These are phyloP conservation scores for Nymphalis urticae DNA, from an alignment of 2,888 invertebrate species.

Conservation along the genomic window DNA sequence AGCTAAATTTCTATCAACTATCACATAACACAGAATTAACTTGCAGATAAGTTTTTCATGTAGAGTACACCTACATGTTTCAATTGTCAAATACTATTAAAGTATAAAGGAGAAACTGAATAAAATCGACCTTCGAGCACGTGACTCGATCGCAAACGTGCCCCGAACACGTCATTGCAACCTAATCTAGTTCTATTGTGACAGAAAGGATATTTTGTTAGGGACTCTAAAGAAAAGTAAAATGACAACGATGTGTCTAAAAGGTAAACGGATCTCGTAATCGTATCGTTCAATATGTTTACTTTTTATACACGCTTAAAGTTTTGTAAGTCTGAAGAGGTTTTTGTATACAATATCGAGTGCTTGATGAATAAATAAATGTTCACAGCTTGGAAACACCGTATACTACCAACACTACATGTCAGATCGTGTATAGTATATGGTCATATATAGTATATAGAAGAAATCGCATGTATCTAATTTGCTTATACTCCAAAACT, in stretches of 20 bases:
- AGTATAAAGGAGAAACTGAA: conserved; percentile 1
- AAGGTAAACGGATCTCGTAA: conserved; percentile 10
- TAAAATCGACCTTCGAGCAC: conserved; percentile 24
- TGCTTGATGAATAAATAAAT: neutral
- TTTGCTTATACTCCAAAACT: too few relatives aligned
- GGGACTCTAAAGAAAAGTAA: conserved; percentile 18
- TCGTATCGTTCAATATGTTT: neutral
- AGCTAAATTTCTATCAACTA: too few relatives aligned
- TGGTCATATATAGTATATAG: too few relatives aligned
- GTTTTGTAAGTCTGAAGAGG: neutral
- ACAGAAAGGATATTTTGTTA: conserved; percentile 26
- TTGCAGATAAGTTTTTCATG: too few relatives aligned
- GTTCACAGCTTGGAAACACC: too few relatives aligned
- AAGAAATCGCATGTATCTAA: too few relatives aligned
- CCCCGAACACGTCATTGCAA: conserved; percentile 29
- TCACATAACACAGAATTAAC: too few relatives aligned
- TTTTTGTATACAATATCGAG: neutral
- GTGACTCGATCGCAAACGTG: conserved; percentile 38
- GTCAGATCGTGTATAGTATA: too few relatives aligned
- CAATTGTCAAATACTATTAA: neutral
- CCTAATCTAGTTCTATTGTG: conserved; percentile 29
- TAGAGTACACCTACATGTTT: neutral
- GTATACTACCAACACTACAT: neutral
- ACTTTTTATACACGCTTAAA: neutral
- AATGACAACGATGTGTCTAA: conserved; percentile 20